Percentiles rank a stretch among this genome's conserved stretches.
Conservation (phyloP, 1,140 invertebrate genomes). For the Melipona quadrifasciata region DNA sequence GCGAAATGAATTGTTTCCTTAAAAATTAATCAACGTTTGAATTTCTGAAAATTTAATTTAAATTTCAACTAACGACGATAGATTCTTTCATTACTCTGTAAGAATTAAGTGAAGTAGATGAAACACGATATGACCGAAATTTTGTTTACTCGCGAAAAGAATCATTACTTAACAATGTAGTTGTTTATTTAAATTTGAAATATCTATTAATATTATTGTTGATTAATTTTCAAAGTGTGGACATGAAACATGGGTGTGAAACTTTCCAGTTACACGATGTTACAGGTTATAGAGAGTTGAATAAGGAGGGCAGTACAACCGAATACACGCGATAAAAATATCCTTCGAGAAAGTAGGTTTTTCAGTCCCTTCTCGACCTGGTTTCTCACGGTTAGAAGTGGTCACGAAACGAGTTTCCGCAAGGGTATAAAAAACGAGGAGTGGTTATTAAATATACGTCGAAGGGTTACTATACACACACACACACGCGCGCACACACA, state of each 20-base stretch:
- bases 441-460: constrained; percentile 64
- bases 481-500: not conserved
- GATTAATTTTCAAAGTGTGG: too few relatives aligned
- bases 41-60: too few relatives aligned
- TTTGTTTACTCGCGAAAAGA: too few relatives aligned
- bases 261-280: too few relatives aligned
- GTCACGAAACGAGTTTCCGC: constrained; percentile 50
- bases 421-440: constrained; percentile 58
- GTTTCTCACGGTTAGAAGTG: constrained; percentile 60
- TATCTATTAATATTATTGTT: too few relatives aligned
- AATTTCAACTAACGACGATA: too few relatives aligned
- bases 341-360: constrained; percentile 42
- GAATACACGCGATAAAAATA: not conserved
- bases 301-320: not conserved
- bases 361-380: constrained; percentile 43
- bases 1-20: not conserved
- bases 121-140: too few relatives aligned
- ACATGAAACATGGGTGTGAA: too few relatives aligned
- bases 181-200: too few relatives aligned
- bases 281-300: not conserved
- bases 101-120: too few relatives aligned
- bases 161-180: too few relatives aligned
- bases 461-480: constrained; percentile 41
- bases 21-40: not conserved
- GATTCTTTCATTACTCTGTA: too few relatives aligned